Percentiles rank a stretch among this genome's conserved stretches.
Evolutionary conservation across 2,113 vertebrate genomes (phyloP).

Genomic region (Sinocyclocheilus anophthalmus): DNA sequence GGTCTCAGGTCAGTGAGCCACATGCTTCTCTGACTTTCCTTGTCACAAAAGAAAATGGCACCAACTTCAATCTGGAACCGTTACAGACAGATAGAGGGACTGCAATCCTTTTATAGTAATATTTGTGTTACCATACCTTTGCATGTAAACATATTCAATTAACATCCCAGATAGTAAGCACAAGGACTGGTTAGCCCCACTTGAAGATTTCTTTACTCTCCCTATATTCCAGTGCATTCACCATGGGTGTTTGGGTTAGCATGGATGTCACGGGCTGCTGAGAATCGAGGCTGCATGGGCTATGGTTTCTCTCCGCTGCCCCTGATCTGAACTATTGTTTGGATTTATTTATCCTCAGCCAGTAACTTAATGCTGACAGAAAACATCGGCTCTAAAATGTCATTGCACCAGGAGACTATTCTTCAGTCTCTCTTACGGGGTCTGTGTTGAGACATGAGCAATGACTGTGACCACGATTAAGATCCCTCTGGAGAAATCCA

Average conservation of each 20-base stretch:
- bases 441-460: constrained; percentile 26
- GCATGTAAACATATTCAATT: constrained; percentile 7
- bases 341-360: constrained; percentile 11
- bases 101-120: constrained; percentile 27
- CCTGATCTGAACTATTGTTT: constrained; percentile 1
- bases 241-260: not conserved
- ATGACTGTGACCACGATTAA: constrained; percentile 9
- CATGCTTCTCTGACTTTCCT: not conserved
- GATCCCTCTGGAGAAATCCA: constrained; percentile 28
- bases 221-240: not conserved
- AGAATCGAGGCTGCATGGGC: not conserved
- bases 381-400: constrained; percentile 32
- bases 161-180: not conserved
- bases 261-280: constrained; percentile 7
- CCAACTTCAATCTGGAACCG: constrained; percentile 1
- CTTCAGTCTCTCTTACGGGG: constrained; percentile 10
- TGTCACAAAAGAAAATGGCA: constrained; percentile 13
- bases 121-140: constrained; percentile 16
- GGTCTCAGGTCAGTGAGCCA: constrained; percentile 40
- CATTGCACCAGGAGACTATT: not conserved
- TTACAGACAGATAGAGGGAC: not conserved
- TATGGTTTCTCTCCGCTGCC: not conserved
- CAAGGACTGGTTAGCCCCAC: not conserved
- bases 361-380: constrained; percentile 23
- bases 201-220: not conserved